Percentiles rank a stretch among this genome's conserved stretches.
These are phyloP conservation scores for Tenthredo amoena DNA, from an alignment of 2,888 invertebrate genomes.

Conservation along the genomic window DNA sequence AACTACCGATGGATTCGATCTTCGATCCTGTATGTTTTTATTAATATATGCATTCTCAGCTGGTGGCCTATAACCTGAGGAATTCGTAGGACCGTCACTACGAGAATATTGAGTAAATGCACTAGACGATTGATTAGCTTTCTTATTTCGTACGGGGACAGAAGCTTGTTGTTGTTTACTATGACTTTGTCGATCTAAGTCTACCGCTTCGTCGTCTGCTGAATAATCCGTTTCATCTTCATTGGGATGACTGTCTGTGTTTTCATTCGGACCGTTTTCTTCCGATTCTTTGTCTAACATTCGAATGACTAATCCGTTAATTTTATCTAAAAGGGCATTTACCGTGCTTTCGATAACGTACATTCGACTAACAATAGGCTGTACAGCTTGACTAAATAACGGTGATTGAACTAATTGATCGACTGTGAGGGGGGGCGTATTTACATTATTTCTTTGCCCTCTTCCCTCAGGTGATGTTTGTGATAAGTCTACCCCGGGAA, in stretches of 20 bases:
- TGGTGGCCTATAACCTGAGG: too few relatives aligned
- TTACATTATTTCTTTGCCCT: neutral
- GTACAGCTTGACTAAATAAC: neutral
- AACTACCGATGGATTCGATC: neutral
- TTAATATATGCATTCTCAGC: neutral
- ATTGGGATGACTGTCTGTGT: neutral
- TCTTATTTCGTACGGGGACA: neutral
- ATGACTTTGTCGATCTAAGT: neutral
- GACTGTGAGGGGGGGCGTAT: neutral
- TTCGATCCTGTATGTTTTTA: neutral
- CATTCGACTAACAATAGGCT: neutral
- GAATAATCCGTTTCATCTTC: neutral
- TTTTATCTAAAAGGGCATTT: neutral
- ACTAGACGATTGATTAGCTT: neutral
- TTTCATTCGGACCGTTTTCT: neutral
- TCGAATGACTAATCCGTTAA: slow-evolving; percentile 6
- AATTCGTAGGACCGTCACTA: neutral
- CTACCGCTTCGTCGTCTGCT: neutral
- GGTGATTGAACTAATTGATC: neutral
- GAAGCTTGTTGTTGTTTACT: neutral
- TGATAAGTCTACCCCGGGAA: neutral
- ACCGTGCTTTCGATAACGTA: neutral
- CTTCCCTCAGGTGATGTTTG: neutral
- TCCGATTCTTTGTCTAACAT: slow-evolving; percentile 1
- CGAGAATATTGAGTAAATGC: neutral